These are phyloP conservation scores for Chaunax sp. DNA, from an alignment of 2,797 vertebrate species.

Conservation along the genomic window DNA sequence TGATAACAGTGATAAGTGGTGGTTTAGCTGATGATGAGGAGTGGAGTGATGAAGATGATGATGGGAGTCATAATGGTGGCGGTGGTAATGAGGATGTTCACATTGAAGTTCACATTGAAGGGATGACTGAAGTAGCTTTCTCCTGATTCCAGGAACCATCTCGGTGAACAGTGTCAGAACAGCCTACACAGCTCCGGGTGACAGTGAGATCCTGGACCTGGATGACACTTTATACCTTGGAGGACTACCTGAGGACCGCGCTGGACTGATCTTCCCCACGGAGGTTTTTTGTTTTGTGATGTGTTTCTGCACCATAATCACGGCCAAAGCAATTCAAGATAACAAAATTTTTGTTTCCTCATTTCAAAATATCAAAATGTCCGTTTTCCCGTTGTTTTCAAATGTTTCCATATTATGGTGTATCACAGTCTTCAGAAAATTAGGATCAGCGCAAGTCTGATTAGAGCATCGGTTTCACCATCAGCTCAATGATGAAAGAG, in stretches of 20 bases:
- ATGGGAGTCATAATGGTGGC: constrained; percentile 32
- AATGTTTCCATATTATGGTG: too few relatives aligned
- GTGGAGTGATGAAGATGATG: constrained; percentile 20
- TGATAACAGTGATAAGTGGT: constrained; percentile 41
- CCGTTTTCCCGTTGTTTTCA: too few relatives aligned
- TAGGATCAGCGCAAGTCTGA: too few relatives aligned
- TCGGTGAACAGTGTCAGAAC: constrained; percentile 96
- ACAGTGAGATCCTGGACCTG: constrained; percentile 97
- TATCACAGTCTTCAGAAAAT: too few relatives aligned
- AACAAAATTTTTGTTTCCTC: too few relatives aligned
- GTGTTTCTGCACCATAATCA: too few relatives aligned
- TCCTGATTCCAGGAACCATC: constrained; percentile 89
- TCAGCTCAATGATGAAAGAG: too few relatives aligned
- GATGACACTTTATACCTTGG: constrained; percentile 97
- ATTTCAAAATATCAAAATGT: too few relatives aligned
- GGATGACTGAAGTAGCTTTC: constrained; percentile 42
- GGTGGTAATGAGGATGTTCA: constrained; percentile 49
- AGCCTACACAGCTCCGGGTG: constrained; percentile 96
- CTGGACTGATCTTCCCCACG: constrained; percentile 95
- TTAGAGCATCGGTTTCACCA: too few relatives aligned
- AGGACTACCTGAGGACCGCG: constrained; percentile 95
- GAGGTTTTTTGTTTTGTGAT: constrained; percentile 82
- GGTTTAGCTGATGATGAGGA: constrained; percentile 34
- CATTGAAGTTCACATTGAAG: constrained; percentile 46
- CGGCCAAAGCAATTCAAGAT: too few relatives aligned